These are phyloP conservation scores for Momotus momota DNA, from an alignment of 2,797 vertebrate genomes.

Conservation along the genomic window DNA sequence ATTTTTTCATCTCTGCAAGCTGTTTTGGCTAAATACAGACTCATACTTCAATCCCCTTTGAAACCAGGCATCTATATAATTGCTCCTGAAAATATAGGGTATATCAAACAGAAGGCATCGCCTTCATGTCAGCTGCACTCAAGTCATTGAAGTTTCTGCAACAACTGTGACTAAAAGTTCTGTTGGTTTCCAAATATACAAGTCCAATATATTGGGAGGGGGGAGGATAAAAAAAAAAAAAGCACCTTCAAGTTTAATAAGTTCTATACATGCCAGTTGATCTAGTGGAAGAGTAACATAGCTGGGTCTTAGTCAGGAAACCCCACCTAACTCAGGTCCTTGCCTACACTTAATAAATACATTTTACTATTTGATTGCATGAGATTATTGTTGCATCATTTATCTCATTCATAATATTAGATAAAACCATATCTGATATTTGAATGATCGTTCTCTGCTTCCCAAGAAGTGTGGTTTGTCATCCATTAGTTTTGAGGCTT, in stretches of 20 bases:
- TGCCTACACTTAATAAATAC: neutral
- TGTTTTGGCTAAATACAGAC: constrained; percentile 11
- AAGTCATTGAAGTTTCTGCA: neutral
- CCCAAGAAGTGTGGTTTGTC: neutral
- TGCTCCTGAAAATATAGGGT: neutral
- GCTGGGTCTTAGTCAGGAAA: neutral
- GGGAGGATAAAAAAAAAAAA: neutral
- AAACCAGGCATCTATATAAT: neutral
- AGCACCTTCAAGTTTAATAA: neutral
- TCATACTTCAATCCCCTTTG: neutral
- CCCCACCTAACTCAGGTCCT: neutral
- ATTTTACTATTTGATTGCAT: neutral
- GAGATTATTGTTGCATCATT: neutral
- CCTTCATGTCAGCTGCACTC: neutral
- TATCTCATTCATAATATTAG: neutral
- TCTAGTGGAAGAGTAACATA: neutral
- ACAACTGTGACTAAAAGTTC: neutral
- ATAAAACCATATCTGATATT: neutral
- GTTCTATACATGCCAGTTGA: neutral
- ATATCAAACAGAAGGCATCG: neutral
- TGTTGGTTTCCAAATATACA: constrained; percentile 3
- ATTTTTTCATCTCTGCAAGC: neutral
- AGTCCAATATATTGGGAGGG: neutral
- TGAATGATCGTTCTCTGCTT: neutral
- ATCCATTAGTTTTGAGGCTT: neutral